A percentile compares a stretch with the other conserved stretches of the same genome.
phyloP scores from a whole-genome alignment of 2,888 invertebrate species.

The Mythimna impura region DNA sequence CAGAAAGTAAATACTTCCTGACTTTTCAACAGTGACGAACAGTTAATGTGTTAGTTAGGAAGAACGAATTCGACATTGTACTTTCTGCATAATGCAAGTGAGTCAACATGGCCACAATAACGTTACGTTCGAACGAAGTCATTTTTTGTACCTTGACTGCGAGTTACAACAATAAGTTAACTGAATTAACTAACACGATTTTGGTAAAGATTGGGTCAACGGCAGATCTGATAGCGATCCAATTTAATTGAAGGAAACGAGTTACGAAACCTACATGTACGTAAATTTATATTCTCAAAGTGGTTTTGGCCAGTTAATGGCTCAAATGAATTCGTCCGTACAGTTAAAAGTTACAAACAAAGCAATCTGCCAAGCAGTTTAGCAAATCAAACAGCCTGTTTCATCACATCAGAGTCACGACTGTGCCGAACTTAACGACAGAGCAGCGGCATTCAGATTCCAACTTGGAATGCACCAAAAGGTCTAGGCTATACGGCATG shows the following conservation, averaged over 20 bases:
- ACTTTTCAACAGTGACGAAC: constrained; percentile 32
- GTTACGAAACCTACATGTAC: constrained; percentile 54
- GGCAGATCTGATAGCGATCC: constrained; percentile 58
- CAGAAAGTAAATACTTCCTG: constrained; percentile 42
- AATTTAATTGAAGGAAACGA: constrained; percentile 61
- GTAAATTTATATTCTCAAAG: constrained; percentile 38
- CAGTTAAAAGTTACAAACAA: constrained; percentile 64
- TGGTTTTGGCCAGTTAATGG: constrained; percentile 47
- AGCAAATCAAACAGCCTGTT: constrained; percentile 70
- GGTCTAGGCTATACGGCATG: constrained; percentile 67
- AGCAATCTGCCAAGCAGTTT: constrained; percentile 68
- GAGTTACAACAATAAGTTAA: constrained; percentile 32
- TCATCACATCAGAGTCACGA: constrained; percentile 69
- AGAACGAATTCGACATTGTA: constrained; percentile 46
- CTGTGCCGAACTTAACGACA: constrained; percentile 69
- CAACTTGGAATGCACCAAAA: constrained; percentile 61
- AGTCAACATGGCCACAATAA: constrained; percentile 63
- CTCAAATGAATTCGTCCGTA: constrained; percentile 60
- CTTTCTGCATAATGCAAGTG: constrained; percentile 58
- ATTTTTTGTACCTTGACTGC: constrained; percentile 51
- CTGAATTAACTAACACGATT: constrained; percentile 41
- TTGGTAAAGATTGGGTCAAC: constrained; percentile 59
- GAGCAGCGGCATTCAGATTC: constrained; percentile 66
- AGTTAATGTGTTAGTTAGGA: constrained; percentile 52
- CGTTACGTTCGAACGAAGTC: constrained; percentile 59